Percentiles rank a stretch among this genome's conserved stretches.
Conservation (phyloP, 1,140 invertebrate genomes). For the Drosophila leontia region DNA sequence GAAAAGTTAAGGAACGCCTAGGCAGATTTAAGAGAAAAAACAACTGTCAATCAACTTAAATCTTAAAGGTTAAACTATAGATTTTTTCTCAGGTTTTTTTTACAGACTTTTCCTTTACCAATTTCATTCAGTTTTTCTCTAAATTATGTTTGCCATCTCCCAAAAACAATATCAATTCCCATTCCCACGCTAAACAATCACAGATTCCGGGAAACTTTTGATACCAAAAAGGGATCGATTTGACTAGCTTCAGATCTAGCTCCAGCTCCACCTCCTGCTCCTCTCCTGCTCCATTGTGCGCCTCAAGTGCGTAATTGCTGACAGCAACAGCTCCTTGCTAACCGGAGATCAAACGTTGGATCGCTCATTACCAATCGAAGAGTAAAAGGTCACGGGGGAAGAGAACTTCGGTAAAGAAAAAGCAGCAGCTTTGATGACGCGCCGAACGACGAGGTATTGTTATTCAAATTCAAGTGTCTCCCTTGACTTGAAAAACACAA, state of each 20-base stretch:
- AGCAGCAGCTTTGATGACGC: slow-evolving; percentile 68
- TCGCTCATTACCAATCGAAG: slow-evolving; percentile 71
- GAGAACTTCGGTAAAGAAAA: slow-evolving; percentile 45
- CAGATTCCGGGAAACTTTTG: slow-evolving; percentile 72
- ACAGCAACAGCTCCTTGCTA: slow-evolving; percentile 64
- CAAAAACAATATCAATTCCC: slow-evolving; percentile 14
- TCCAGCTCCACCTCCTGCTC: slow-evolving; percentile 2
- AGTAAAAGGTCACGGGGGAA: slow-evolving; percentile 8
- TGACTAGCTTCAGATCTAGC: slow-evolving; percentile 41
- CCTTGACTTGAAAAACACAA: slow-evolving; percentile 48
- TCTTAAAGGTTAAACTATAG: not conserved
- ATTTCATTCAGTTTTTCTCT: slow-evolving; percentile 1
- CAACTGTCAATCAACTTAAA: not conserved
- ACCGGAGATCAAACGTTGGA: slow-evolving; percentile 44
- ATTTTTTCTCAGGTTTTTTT: not conserved
- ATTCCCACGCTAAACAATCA: slow-evolving; percentile 36
- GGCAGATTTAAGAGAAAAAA: too few relatives aligned
- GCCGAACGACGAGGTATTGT: slow-evolving; percentile 66
- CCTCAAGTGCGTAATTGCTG: slow-evolving; percentile 77
- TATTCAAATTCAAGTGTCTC: slow-evolving; percentile 66
- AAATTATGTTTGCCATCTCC: not conserved
- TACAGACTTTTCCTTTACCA: too few relatives aligned
- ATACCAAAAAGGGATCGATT: slow-evolving; percentile 37
- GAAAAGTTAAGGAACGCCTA: not conserved
- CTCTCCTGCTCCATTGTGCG: slow-evolving; percentile 48